Conservation (phyloP, 2,797 vertebrate species). For the Halcyon badia region DNA sequence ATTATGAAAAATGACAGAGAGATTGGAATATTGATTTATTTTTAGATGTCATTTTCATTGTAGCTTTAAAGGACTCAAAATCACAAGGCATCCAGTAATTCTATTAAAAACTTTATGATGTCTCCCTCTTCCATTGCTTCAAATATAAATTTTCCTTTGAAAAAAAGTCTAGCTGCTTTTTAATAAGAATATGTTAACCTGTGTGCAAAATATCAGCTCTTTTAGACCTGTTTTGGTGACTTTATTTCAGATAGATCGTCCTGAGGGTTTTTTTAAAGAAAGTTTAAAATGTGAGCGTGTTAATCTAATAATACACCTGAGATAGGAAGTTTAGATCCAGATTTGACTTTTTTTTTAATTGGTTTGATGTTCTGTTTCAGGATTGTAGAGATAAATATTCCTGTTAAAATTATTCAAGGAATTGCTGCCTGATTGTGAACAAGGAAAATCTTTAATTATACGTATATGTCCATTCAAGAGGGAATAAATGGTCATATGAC, state of each 20-base stretch:
- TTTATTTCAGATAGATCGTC: neutral
- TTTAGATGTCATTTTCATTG: slow-evolving; percentile 8
- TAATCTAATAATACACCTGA: neutral
- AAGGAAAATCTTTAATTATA: neutral
- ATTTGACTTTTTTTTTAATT: neutral
- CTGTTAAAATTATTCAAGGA: neutral
- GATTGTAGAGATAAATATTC: neutral
- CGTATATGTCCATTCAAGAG: neutral
- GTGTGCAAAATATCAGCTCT: neutral
- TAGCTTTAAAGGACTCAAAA: slow-evolving; percentile 23
- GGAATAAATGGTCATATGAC: neutral
- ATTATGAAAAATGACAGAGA: neutral
- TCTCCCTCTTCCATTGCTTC: neutral
- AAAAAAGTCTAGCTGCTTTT: neutral
- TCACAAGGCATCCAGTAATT: slow-evolving; percentile 34
- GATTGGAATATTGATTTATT: slow-evolving; percentile 23
- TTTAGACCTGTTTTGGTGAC: neutral
- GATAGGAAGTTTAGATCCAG: neutral
- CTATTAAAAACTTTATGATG: slow-evolving; percentile 31
- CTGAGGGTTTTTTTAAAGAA: neutral
- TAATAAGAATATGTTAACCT: neutral
- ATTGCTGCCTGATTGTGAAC: neutral
- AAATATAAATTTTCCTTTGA: slow-evolving; percentile 31
- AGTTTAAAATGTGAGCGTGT: neutral
- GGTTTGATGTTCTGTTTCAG: neutral